Percentiles rank a stretch among this genome's conserved stretches.
Evolutionary conservation across 2,888 invertebrate genomes (phyloP).

Genomic region (Amiota mariae): DNA sequence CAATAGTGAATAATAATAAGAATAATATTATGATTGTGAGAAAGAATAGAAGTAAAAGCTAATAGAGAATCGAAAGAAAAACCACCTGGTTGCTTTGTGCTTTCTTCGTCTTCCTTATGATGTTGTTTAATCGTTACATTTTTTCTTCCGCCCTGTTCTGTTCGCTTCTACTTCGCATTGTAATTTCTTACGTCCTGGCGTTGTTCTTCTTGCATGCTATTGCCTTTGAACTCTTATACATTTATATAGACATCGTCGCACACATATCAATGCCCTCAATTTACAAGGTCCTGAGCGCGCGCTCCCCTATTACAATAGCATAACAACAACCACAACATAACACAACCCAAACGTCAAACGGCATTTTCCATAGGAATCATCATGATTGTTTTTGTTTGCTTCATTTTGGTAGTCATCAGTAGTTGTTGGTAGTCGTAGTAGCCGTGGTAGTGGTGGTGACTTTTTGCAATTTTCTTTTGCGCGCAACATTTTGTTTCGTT

Average conservation of each 20-base stretch:
- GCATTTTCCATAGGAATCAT: neutral
- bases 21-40: conserved; percentile 40
- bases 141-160: neutral
- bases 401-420: neutral
- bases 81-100: conserved; percentile 15
- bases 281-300: conserved; percentile 7
- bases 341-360: conserved; percentile 4
- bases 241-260: neutral
- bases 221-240: neutral
- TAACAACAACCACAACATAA: conserved; percentile 2
- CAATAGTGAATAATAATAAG: conserved; percentile 46
- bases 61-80: neutral
- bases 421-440: neutral
- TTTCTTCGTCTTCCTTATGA: conserved; percentile 22
- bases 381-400: too few relatives aligned
- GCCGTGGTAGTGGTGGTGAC: neutral
- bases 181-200: neutral
- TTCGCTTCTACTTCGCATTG: neutral
- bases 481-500: neutral
- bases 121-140: neutral
- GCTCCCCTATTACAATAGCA: neutral
- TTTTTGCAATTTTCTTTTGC: conserved; percentile 2
- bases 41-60: conserved; percentile 25
- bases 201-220: neutral
- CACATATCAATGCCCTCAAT: neutral